phyloP scores from a whole-genome alignment of 2,888 invertebrate species.

The Luperina testacea region DNA sequence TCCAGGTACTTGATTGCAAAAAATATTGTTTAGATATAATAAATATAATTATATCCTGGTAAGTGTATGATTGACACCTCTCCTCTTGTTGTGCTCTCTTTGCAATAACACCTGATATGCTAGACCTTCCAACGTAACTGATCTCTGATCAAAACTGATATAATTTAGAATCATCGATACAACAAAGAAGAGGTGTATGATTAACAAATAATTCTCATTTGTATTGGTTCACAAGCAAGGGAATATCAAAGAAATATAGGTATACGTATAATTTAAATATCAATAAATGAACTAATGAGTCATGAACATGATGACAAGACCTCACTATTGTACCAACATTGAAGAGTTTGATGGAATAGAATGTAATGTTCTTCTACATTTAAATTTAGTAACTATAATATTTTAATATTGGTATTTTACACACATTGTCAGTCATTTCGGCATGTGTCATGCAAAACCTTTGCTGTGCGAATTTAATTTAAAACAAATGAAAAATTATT shows the following conservation, averaged over 20 bases:
- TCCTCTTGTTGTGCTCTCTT: neutral
- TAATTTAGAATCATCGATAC: neutral
- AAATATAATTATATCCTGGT: neutral
- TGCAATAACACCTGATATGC: neutral
- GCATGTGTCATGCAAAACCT: neutral
- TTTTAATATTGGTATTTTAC: neutral
- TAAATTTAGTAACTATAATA: neutral
- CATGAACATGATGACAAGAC: constrained; percentile 9
- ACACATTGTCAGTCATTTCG: neutral
- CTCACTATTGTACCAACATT: constrained; percentile 1
- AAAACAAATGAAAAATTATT: neutral
- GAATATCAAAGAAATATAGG: neutral
- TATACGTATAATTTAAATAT: neutral
- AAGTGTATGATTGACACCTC: neutral
- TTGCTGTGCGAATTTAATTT: neutral
- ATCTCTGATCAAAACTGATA: neutral
- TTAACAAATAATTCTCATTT: constrained; percentile 23
- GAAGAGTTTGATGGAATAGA: neutral
- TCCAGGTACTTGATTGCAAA: neutral
- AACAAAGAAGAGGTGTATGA: neutral
- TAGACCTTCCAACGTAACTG: neutral
- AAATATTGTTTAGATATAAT: constrained; percentile 2
- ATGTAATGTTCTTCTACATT: neutral
- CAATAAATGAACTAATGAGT: constrained; percentile 9
- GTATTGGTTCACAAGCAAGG: neutral